Base-by-base conservation (phyloP, 2,888 invertebrate genomes). In the Morpho deidamia region DNA sequence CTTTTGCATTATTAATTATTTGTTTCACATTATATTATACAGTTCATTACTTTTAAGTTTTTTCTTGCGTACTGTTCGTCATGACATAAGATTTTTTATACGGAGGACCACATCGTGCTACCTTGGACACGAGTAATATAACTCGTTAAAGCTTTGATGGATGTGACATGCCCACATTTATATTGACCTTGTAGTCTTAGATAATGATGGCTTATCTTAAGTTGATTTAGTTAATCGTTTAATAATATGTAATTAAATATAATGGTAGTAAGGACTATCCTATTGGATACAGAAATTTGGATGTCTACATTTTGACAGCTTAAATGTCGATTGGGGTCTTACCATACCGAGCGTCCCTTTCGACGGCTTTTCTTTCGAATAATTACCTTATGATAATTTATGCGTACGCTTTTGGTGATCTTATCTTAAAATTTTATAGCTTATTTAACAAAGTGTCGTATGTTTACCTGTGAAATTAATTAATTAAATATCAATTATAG, bases 341-440 rank as follows among this genome's bases (percentile, higher is more conserved):
- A 56, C 59, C 55, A 60, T 59, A 55, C 62, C 54, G 51, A 58
- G 59, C 57, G 61, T 66, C 63, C 65, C 66, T 68, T 69, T 71
- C 66, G 68, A 66, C 67, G 63, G 63, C 60, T 76, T 70, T 68
- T 71, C 69, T 65, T 66, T 68, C 66, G 65, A 65, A 68, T 72
- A 70, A 70, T 67, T 70, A 68, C 69, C 70, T 75, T 74, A 71
- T 69, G 71, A 73, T 74, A 74, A 76, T 75, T 72, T 79, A 81
- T 76, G 70, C 67, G 58, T 68, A 60, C 63, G 68, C 63, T 71
- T 64, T 68, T 66, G 47, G 53, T 42, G 76, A 81, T 77, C 67
- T 69, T 78, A 75, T 81, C 76, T 69, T 78, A 71, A 74, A 77
- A 62, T 78, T 81, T 83, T 82, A 82, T 77, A 70, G 71, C 82